These are phyloP conservation scores for Platyrinchus mystaceus DNA, from an alignment of 2,797 vertebrate genomes.

Conservation along the genomic window DNA sequence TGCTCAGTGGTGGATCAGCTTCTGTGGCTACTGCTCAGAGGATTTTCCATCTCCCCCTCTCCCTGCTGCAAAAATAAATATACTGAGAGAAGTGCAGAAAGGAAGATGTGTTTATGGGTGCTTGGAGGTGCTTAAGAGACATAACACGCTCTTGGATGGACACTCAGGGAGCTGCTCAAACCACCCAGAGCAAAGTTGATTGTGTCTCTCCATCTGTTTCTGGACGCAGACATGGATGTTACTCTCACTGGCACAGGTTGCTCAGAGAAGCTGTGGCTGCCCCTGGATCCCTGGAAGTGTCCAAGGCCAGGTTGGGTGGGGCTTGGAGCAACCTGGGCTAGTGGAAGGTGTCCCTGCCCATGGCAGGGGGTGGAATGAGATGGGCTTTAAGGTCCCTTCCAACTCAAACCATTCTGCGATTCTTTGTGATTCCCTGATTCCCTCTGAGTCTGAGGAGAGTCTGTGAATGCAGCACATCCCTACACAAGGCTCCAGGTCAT, in stretches of 20 bases:
- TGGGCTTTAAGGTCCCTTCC: not conserved
- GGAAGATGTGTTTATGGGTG: not conserved
- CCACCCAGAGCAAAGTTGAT: not conserved
- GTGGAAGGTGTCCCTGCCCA: not conserved
- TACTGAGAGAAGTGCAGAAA: not conserved
- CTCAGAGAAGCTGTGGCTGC: not conserved
- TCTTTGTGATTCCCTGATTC: not conserved
- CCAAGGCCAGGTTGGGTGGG: fast-evolving
- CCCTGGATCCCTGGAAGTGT: not conserved
- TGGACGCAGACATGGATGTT: not conserved
- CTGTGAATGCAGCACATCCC: not conserved
- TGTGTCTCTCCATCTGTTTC: not conserved
- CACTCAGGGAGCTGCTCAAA: not conserved
- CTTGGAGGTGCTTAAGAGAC: not conserved
- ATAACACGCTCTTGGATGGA: not conserved
- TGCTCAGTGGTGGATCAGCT: constrained; percentile 50
- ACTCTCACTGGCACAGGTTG: not conserved
- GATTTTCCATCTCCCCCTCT: constrained; percentile 41
- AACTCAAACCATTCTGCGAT: not conserved
- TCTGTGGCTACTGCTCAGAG: constrained; percentile 54
- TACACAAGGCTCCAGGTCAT: not conserved
- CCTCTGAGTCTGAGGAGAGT: not conserved
- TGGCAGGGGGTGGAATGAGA: not conserved
- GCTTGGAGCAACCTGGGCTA: fast-evolving
- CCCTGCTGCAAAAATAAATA: constrained; percentile 41